Conservation (phyloP, 64 coral and sea anemone genomes). For the Orbicella faveolata region DNA sequence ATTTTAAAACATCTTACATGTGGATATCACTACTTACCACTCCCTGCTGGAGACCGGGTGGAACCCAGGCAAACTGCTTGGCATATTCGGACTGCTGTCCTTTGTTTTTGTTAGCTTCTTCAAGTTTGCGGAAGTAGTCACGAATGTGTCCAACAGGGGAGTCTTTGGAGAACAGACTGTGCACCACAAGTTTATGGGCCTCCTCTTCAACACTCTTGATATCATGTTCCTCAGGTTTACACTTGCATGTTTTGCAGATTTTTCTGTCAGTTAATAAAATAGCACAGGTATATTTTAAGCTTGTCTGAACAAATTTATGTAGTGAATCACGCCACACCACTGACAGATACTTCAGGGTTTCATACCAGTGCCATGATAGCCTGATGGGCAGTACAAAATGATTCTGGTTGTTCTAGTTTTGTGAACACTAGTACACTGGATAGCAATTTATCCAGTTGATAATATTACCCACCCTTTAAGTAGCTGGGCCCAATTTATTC, state of each 20-base stretch:
- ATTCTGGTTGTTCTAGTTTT: no score
- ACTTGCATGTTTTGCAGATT: conserved; percentile 99
- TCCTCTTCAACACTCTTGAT: conserved; percentile 90
- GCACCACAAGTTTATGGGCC: conserved; percentile 76
- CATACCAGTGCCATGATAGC: no score
- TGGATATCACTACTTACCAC: conserved; percentile 45
- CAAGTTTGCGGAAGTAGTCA: conserved; percentile 86
- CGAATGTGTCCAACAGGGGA: conserved; percentile 73
- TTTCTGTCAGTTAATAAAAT: conserved; percentile 57
- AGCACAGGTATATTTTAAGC: no score
- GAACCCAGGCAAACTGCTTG: conserved; percentile 90
- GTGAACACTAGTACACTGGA: no score
- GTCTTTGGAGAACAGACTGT: conserved; percentile 78
- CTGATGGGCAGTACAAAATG: no score
- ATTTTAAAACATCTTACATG: no score
- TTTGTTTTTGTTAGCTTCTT: conserved; percentile 48
- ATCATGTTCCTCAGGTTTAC: conserved; percentile 91
- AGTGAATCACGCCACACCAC: no score
- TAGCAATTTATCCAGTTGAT: no score
- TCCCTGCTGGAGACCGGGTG: conserved; percentile 86
- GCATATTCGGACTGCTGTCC: conserved; percentile 73
- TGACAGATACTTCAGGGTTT: no score
- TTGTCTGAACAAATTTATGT: no score
- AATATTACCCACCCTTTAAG: no score
- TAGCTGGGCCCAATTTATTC: no score